phyloP scores from a whole-genome alignment of 2,888 invertebrate genomes.

The Lingula anatina region DNA sequence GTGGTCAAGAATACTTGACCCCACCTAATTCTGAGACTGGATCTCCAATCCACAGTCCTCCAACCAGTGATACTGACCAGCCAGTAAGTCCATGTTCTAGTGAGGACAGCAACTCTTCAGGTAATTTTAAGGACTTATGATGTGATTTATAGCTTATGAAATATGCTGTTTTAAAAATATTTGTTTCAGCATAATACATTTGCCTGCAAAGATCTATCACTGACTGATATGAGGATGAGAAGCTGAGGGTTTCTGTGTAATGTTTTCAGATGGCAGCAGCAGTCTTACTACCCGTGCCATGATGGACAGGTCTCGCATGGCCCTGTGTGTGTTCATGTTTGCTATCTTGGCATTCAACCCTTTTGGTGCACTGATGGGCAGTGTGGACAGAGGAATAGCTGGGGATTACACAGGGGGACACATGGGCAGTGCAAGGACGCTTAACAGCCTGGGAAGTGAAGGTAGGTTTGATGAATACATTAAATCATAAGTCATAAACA shows the following conservation, averaged over 20 bases:
- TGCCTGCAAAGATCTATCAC: too few species aligned
- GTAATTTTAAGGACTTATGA: background rate
- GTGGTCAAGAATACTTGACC: slow-evolving; percentile 25
- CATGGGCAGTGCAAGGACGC: slow-evolving; percentile 11
- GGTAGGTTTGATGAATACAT: too few species aligned
- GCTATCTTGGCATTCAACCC: slow-evolving; percentile 87
- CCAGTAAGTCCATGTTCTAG: slow-evolving; percentile 29
- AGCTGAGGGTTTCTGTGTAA: background rate
- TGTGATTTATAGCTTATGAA: background rate
- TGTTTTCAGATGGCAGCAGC: background rate
- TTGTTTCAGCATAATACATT: too few species aligned
- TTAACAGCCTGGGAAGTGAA: slow-evolving; percentile 9
- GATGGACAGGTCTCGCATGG: slow-evolving; percentile 81
- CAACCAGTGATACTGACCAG: slow-evolving; percentile 19
- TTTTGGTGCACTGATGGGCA: slow-evolving; percentile 66
- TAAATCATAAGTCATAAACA: too few species aligned
- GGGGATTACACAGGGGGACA: background rate
- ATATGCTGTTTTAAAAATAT: background rate
- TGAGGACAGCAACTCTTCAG: slow-evolving; percentile 2
- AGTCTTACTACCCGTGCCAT: slow-evolving; percentile 59
- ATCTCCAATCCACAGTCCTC: slow-evolving; percentile 23
- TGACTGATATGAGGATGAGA: too few species aligned
- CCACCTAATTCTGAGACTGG: slow-evolving; percentile 35
- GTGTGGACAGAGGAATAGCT: slow-evolving; percentile 13
- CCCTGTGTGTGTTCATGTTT: slow-evolving; percentile 88